phyloP scores from a whole-genome alignment of 2,797 vertebrate species.

The Xenops minutus region DNA sequence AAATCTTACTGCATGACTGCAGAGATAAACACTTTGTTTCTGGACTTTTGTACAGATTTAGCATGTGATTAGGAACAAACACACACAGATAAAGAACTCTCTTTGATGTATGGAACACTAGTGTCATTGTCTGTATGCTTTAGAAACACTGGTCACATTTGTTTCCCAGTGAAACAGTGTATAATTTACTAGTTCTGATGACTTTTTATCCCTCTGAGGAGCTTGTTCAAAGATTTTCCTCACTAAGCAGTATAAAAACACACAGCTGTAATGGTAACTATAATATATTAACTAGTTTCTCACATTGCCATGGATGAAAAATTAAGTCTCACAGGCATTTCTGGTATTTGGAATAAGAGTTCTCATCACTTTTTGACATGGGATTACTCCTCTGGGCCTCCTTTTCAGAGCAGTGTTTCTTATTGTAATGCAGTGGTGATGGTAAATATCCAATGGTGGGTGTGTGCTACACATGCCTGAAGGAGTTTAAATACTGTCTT shows the following conservation, averaged over 20 bases:
- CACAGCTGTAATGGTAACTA: not conserved
- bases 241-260: not conserved
- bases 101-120: not conserved
- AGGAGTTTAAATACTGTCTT: not conserved
- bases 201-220: slow-evolving; percentile 12
- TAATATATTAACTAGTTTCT: not conserved
- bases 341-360: slow-evolving; percentile 30
- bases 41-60: not conserved
- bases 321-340: slow-evolving; percentile 11
- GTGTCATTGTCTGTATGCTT: not conserved
- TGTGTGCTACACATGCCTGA: not conserved
- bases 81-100: not conserved
- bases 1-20: not conserved
- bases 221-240: slow-evolving; percentile 6
- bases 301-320: not conserved
- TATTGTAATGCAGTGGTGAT: not conserved
- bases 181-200: not conserved
- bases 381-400: slow-evolving; percentile 29
- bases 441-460: not conserved
- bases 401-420: not conserved
- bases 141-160: not conserved
- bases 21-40: not conserved
- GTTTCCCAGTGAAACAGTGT: not conserved
- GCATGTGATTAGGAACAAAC: not conserved
- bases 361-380: slow-evolving; percentile 14